Evolutionary conservation across 2,797 vertebrate genomes (phyloP).

Genomic region (Melanotaenia trifasciata): DNA sequence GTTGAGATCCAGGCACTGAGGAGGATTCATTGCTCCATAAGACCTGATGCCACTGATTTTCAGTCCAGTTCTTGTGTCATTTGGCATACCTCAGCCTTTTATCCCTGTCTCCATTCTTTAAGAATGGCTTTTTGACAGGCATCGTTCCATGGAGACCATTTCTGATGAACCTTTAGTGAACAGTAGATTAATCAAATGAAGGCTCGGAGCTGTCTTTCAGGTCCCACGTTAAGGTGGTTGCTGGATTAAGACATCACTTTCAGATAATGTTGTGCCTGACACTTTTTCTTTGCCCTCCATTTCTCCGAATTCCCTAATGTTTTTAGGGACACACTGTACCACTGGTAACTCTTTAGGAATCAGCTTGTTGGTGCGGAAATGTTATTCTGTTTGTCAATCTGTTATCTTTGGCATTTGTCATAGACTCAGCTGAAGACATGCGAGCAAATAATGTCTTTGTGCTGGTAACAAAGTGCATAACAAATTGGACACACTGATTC

Average conservation of each 20-base stretch:
- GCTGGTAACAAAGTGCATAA: not conserved
- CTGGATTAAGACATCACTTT: not conserved
- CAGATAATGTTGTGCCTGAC: too few species aligned
- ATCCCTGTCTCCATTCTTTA: too few species aligned
- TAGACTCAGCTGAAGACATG: not conserved
- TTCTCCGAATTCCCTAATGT: not conserved
- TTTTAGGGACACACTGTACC: too few species aligned
- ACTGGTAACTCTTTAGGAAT: not conserved
- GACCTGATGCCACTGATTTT: not conserved
- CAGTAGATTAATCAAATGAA: not conserved
- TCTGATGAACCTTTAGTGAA: not conserved
- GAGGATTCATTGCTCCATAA: too few species aligned
- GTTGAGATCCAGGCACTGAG: not conserved
- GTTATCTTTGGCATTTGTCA: not conserved
- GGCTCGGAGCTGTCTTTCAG: not conserved
- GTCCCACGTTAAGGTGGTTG: not conserved
- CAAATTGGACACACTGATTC: not conserved
- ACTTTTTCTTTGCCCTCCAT: too few species aligned
- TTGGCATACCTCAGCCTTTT: too few species aligned
- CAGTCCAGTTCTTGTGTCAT: not conserved
- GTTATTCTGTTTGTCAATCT: not conserved
- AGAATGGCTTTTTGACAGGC: not conserved
- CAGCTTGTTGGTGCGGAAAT: not conserved
- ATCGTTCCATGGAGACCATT: not conserved
- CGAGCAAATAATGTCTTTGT: not conserved